Percentiles rank a stretch among this genome's conserved stretches.
Evolutionary conservation across 1,140 invertebrate genomes (phyloP).

Genomic region (Gonioctena quinquepunctata): DNA sequence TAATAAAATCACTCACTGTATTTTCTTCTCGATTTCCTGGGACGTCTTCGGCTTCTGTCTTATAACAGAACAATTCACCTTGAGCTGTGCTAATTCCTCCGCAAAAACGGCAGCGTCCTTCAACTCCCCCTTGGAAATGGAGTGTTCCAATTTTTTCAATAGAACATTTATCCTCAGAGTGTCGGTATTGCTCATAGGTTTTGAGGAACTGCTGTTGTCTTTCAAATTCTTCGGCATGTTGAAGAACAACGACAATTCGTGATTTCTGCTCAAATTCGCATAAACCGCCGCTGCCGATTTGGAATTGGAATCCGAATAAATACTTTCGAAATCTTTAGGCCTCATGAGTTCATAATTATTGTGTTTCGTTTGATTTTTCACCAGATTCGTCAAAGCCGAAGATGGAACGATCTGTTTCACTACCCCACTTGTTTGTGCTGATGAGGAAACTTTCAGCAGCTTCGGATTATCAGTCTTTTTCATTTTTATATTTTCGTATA

Average conservation of each 20-base stretch:
- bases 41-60: slow-evolving; percentile 55
- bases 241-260: slow-evolving; percentile 47
- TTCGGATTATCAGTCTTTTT: slow-evolving; percentile 42
- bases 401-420: slow-evolving; percentile 30
- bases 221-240: slow-evolving; percentile 55
- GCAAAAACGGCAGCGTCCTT: slow-evolving; percentile 69
- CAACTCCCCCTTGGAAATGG: slow-evolving; percentile 71
- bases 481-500: slow-evolving; percentile 53
- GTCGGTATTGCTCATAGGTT: slow-evolving; percentile 40
- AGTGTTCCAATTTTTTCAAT: slow-evolving; percentile 66
- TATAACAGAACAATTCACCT: slow-evolving; percentile 68
- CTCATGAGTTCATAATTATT: slow-evolving; percentile 49
- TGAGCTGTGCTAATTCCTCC: slow-evolving; percentile 70
- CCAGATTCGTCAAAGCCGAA: slow-evolving; percentile 30
- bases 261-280: slow-evolving; percentile 47
- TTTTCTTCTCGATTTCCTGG: slow-evolving; percentile 23
- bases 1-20: slow-evolving; percentile 49
- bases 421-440: slow-evolving; percentile 44
- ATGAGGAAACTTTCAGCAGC: slow-evolving; percentile 46
- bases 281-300: slow-evolving; percentile 43
- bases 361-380: slow-evolving; percentile 28
- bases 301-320: slow-evolving; percentile 46
- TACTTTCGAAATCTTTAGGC: slow-evolving; percentile 53
- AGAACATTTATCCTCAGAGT: slow-evolving; percentile 68
- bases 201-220: slow-evolving; percentile 30